Base-by-base conservation (phyloP, 2,113 vertebrate genomes). In the Saiga tatarica region DNA sequence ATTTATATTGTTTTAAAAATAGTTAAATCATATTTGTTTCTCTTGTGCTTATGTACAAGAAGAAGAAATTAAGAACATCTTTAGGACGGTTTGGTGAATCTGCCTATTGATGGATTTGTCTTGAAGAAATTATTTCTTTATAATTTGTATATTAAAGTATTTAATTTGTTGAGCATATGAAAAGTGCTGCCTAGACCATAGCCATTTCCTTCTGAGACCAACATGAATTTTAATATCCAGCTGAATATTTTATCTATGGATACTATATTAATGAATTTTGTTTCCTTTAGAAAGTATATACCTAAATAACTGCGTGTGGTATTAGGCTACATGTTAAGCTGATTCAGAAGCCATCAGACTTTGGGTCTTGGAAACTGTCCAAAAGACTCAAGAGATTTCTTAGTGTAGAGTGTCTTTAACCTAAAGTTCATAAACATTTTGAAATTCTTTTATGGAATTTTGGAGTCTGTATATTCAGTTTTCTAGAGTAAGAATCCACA, bases 211-310 rank as follows among this genome's bases (percentile, higher is more conserved):
- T 4, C 33, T 79, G 83, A 93, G 47, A 89, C 50, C 45, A n/a
- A 23, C 47, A 57, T 71, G 26, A 85, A 86, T 91, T 85, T 93
- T 86, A 64, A 45, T 33, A 52, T 30, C 21, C 42, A 57, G 16
- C 28, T 88, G 30, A 39, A 76, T 83, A 9, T 53, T 92, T 84
- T 84, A 42, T 90, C 47, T 90, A 36, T 93, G 15, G 11, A 53
- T 97, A 39, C 4, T 71, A 23, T 15, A 57, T 81, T 81, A 87
- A 85, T 96, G 64, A 47, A 67, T 60, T 82, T 92, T 52, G 53
- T 89, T 88, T 95, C 89, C n/a, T 91, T 94, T 93, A 59, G 28
- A 90, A 88, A 79, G 6, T 95, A 28, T 90, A 50, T 79, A 57
- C 57, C 39, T 94, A 85, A 91, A 45, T 87, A 92, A 36, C 52